Evolutionary conservation across 1,140 invertebrate genomes (phyloP), one percentile per base, ranked within the genome.

Genomic region (Drosophila bifasciata): DNA sequence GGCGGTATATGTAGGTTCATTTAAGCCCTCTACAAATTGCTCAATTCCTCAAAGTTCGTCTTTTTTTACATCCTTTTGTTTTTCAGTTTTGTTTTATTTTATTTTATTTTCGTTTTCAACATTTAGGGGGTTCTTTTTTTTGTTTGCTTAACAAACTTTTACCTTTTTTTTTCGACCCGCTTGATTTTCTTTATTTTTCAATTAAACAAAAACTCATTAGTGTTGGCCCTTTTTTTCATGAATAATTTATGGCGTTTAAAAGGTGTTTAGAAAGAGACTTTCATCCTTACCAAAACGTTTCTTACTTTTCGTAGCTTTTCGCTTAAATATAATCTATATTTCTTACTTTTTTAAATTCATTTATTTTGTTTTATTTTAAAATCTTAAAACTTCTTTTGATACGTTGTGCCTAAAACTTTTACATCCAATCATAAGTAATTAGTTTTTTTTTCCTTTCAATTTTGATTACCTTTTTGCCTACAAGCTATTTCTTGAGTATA

Each of bases 141-240:
- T n/a, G n/a, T 53, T 50, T 21, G 51, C 55, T 9, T 43, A 46
- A 58, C 60, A 57, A 60, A 70, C 60, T 81, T 50, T 74, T 77
- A 66, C 51, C 49, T 48, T 16, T 68, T 17, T n/a, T 21, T 28
- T 25, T 28, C 8, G 23, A n/a, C 55, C 55, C 63, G 32, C 40
- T 40, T 68, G 23, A 63, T 63, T 55, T 32, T 23, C 17, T 63
- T 56, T 40, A 41, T 71, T 66, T 66, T 39, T n/a, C 75, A 81
- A 76, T 76, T 68, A 36, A 36, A 73, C 45, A 73, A 76, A 80
- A 81, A 64, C 72, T 76, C 78, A 81, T 81, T 81, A 81, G 72
- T 49, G 71, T 36, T 79, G 40, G 13, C 13, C 70, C 61, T 53
- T 59, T 76, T 79, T 62, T 66, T 53, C 41, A 32, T 36, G 25